phyloP scores from a whole-genome alignment of 1,140 invertebrate genomes.

The Teleopsis dalmanni region DNA sequence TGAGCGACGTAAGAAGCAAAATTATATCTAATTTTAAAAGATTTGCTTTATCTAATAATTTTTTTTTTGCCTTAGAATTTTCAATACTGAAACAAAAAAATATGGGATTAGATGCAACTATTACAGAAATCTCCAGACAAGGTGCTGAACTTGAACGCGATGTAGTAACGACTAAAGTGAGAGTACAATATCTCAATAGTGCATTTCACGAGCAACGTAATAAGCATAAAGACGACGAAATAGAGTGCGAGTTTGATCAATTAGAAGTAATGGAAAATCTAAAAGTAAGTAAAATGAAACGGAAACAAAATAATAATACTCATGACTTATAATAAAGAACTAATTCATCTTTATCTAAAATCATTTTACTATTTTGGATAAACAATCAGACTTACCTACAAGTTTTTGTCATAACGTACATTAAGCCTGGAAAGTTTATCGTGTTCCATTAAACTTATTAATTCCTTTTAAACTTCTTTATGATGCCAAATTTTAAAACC shows the following conservation, averaged over 20 bases:
- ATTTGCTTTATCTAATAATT: neutral
- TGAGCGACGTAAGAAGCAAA: conserved; percentile 52
- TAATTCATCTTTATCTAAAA: no score
- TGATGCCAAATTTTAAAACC: no score
- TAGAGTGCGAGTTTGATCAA: conserved; percentile 51
- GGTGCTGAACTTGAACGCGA: conserved; percentile 51
- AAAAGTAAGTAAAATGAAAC: conserved; percentile 40
- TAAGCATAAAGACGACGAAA: conserved; percentile 53
- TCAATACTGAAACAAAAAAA: neutral
- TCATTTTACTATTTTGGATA: no score
- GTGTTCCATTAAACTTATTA: no score
- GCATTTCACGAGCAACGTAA: conserved; percentile 53
- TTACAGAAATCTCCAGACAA: neutral
- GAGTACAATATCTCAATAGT: conserved; percentile 53
- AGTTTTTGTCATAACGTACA: no score
- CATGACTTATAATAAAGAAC: no score
- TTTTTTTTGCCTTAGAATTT: neutral
- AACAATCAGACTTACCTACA: no score
- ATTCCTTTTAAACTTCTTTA: no score
- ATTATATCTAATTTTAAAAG: neutral
- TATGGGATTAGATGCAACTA: neutral
- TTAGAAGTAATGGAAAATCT: conserved; percentile 49
- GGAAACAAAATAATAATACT: no score
- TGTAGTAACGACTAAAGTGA: conserved; percentile 53
- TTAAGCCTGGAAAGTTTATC: no score